phyloP scores from a whole-genome alignment of 2,113 vertebrate species.

The Cygnus buccinator region DNA sequence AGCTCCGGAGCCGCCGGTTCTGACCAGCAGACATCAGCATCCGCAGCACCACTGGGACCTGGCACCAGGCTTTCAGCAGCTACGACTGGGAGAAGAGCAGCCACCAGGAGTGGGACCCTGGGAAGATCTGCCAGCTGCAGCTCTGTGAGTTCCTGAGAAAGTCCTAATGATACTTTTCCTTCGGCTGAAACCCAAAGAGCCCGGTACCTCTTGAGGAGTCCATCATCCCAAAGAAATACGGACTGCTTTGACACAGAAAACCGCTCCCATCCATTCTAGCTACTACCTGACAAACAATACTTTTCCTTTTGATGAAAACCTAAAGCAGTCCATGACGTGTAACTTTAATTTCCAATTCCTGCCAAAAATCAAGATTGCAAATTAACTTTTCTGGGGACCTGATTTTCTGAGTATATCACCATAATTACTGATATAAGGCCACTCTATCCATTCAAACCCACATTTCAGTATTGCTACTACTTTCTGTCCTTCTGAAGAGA shows the following conservation, averaged over 20 bases:
- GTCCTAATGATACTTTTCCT: neutral
- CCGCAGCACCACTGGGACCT: neutral
- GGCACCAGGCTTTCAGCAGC: neutral
- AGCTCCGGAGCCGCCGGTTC: too few species aligned
- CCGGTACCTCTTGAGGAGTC: neutral
- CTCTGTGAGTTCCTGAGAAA: neutral
- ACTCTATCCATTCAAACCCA: neutral
- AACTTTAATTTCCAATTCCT: neutral
- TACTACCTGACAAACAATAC: too few species aligned
- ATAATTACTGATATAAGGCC: neutral
- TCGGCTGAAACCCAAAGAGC: neutral
- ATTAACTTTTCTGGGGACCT: neutral
- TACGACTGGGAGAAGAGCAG: neutral
- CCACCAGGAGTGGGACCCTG: neutral
- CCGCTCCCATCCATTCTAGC: fast-evolving
- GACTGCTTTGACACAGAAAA: neutral
- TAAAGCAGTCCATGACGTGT: neutral
- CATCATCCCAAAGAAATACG: neutral
- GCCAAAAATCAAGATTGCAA: neutral
- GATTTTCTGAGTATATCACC: neutral
- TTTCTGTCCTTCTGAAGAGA: neutral
- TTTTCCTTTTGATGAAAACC: neutral
- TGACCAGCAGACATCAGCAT: too few species aligned
- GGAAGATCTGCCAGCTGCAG: neutral
- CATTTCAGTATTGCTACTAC: neutral